Conservation (phyloP, 2,888 invertebrate genomes). For the Sarcophaga rosellei region DNA sequence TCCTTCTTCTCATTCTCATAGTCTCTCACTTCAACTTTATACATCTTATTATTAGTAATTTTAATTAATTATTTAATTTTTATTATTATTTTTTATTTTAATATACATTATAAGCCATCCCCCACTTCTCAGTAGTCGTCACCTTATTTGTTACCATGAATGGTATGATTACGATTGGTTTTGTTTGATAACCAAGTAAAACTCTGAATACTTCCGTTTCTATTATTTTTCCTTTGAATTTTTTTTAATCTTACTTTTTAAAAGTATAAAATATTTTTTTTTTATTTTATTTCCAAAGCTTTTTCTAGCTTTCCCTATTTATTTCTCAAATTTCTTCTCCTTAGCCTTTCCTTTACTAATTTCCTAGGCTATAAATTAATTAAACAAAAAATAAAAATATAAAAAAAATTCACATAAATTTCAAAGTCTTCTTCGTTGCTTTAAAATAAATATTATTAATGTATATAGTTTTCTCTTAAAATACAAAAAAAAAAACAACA, state of each 20-base stretch:
- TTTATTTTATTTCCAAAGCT: background rate
- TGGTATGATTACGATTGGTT: background rate
- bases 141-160: too few species aligned
- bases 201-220: background rate
- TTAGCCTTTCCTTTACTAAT: background rate
- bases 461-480: conserved; percentile 72
- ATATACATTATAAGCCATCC: background rate
- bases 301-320: background rate
- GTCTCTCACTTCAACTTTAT: background rate
- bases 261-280: background rate
- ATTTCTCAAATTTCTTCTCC: background rate
- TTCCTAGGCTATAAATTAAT: conserved; percentile 48
- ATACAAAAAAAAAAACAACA: conserved; percentile 63
- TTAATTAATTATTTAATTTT: background rate
- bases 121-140: too few species aligned
- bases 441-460: conserved; percentile 65
- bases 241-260: conserved; percentile 5
- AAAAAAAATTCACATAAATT: conserved; percentile 10
- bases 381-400: background rate
- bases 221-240: conserved; percentile 10
- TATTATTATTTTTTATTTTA: conserved; percentile 1
- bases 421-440: conserved; percentile 70
- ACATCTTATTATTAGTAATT: conserved; percentile 14
- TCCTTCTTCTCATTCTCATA: background rate
- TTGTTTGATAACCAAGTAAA: conserved; percentile 4